Base-by-base conservation (phyloP, 2,113 vertebrate species). In the Neoarius graeffei region DNA sequence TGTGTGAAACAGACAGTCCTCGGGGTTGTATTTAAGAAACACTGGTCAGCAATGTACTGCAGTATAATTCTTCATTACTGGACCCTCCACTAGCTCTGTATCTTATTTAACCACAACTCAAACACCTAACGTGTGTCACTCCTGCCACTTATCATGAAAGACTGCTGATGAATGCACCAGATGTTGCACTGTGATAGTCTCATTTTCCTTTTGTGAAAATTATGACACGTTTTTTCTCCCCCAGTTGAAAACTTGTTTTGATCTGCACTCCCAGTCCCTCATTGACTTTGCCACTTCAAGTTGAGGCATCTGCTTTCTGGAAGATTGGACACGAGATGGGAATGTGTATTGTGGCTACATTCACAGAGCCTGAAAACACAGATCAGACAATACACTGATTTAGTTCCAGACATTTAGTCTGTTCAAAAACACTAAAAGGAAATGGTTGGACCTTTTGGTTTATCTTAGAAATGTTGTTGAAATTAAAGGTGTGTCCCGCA, bases 271-370 rank as follows among this genome's bases (percentile, higher is more conserved):
- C 7, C 48, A 86, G 67, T 89, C 87, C 88, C 86, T 87, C 89
- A 86, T 87, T 85, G 84, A 83, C 77, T 82, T 64, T 79, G 59
- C 81, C 86, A 85, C 90, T 91, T 89, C 80, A 87, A 85, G 89
- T 87, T 25, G 88, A 88, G 88, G 60, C 89, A 88, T 88, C 57
- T 86, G 93, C 91, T 87, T 80, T 86, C 90, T 23, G 91, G 90
- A 85, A 94, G 94, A 95, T 95, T 85, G 81, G 54, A 89, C 83
- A 64, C 27, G 0, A 93, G 94, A 95, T 95, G 92, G 81, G 84
- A 90, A 93, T 94, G 94, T 93, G 90, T 95, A 95, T 95, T 96
- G 94, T 96, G 95, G 89, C 95, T 95, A 95, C 93, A 95, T 93
- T 94, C 93, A 93, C n/a, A 87, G 89, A 64, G 76, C 89, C 91